Conservation (phyloP, 2,888 invertebrate genomes). For the Petrolisthes manimaculis region DNA sequence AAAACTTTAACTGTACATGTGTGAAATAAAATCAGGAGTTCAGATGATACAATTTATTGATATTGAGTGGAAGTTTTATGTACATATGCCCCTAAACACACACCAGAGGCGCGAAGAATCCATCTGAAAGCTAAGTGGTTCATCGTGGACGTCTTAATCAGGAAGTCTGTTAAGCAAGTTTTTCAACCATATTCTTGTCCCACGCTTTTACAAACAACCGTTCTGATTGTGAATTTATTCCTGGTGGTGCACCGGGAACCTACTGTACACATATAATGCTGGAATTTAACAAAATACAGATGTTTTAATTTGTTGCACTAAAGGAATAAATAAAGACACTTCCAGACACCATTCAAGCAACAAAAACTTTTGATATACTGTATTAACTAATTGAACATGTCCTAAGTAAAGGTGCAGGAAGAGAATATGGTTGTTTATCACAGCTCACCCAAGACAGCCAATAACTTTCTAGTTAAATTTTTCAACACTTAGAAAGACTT, state of each 20-base stretch:
- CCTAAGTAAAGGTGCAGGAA: too few species aligned
- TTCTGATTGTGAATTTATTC: too few species aligned
- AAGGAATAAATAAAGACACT: too few species aligned
- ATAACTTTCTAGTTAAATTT: constrained; percentile 5
- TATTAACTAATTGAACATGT: too few species aligned
- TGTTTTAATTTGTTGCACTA: too few species aligned
- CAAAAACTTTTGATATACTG: too few species aligned
- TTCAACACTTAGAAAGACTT: background rate
- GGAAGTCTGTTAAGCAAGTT: constrained; percentile 1
- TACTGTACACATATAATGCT: too few species aligned
- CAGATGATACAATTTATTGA: constrained; percentile 59
- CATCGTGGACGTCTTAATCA: constrained; percentile 32
- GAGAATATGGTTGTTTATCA: background rate
- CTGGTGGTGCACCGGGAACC: too few species aligned
- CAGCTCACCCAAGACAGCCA: constrained; percentile 21
- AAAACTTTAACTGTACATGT: background rate
- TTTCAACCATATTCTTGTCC: too few species aligned
- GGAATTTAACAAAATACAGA: too few species aligned
- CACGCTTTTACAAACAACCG: too few species aligned
- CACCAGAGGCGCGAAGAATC: constrained; percentile 25
- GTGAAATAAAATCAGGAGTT: constrained; percentile 4
- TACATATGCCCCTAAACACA: constrained; percentile 35
- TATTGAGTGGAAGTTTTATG: constrained; percentile 50
- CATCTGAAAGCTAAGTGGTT: background rate
- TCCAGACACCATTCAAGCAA: too few species aligned